Percentiles rank a stretch among this genome's conserved stretches.
Evolutionary conservation across 1,140 invertebrate genomes (phyloP).

Genomic region (Bombus waltoni): DNA sequence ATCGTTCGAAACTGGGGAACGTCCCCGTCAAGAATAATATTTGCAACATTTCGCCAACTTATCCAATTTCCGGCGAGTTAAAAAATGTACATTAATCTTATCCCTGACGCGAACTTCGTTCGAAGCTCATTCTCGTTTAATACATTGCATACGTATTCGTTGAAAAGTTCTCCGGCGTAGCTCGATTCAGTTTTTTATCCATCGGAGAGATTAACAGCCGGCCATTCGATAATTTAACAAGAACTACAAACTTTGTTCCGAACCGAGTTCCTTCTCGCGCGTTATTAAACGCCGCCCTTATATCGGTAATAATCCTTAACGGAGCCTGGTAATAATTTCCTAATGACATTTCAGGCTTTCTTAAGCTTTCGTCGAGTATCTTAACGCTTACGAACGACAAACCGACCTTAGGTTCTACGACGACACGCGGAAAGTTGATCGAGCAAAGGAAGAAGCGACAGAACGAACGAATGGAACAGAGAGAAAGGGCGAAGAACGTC

Average conservation of each 20-base stretch:
- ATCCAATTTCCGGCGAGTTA: conserved; percentile 38
- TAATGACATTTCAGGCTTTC: too few relatives aligned
- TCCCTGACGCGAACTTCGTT: conserved; percentile 13
- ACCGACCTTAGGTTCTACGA: not conserved
- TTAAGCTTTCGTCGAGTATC: too few relatives aligned
- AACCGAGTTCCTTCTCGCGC: not conserved
- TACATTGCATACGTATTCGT: conserved; percentile 22
- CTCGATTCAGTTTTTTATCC: conserved; percentile 14
- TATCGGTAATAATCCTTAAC: too few relatives aligned
- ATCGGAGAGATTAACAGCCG: not conserved
- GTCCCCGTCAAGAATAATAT: conserved; percentile 12
- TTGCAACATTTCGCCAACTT: conserved; percentile 25
- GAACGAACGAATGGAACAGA: not conserved
- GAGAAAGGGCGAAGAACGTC: not conserved
- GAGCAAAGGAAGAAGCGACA: not conserved
- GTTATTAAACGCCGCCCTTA: not conserved
- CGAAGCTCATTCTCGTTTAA: conserved; percentile 21
- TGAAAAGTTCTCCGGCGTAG: not conserved
- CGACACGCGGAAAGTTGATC: not conserved
- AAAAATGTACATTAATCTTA: conserved; percentile 48
- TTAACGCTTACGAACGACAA: not conserved
- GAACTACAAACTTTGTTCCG: not conserved
- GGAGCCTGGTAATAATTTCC: too few relatives aligned
- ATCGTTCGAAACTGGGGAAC: conserved; percentile 6
- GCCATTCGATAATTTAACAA: conserved; percentile 1